A percentile compares a stretch with the other conserved stretches of the same genome.
Evolutionary conservation across 37 sponge, comb jelly and placozoan species (phyloP).

Genomic region (Crambe crambe): DNA sequence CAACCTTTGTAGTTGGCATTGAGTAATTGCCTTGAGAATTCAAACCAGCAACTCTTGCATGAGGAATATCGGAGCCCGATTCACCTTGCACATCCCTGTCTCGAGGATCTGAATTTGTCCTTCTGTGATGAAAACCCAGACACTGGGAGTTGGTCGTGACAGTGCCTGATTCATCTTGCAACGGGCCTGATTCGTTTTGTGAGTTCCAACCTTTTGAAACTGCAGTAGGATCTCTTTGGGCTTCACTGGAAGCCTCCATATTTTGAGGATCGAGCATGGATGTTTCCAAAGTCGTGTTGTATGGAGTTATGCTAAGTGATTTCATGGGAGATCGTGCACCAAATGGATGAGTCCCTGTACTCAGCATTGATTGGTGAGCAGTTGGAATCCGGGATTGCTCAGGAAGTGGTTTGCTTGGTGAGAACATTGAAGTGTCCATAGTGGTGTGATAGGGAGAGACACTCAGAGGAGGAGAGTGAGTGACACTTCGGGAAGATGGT

Average conservation of each 20-base stretch:
- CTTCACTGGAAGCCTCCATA: background rate
- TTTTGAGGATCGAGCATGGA: background rate
- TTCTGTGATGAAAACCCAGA: too few species aligned
- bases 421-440: slow-evolving; percentile 2
- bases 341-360: background rate
- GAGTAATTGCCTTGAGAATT: background rate
- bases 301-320: slow-evolving; percentile 12
- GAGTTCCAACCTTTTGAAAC: background rate
- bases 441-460: slow-evolving; percentile 27
- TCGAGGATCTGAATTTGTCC: too few species aligned
- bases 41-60: background rate
- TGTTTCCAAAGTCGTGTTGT: background rate
- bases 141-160: too few species aligned
- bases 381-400: background rate
- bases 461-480: slow-evolving; percentile 25
- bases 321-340: background rate
- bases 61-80: too few species aligned
- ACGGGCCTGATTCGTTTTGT: background rate
- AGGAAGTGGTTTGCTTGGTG: background rate
- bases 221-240: background rate
- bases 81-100: too few species aligned
- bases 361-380: background rate
- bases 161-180: background rate
- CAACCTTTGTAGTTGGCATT: background rate
- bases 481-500: background rate